Conservation (phyloP, 2,113 vertebrate species). For the Datnioides undecimradiatus region DNA sequence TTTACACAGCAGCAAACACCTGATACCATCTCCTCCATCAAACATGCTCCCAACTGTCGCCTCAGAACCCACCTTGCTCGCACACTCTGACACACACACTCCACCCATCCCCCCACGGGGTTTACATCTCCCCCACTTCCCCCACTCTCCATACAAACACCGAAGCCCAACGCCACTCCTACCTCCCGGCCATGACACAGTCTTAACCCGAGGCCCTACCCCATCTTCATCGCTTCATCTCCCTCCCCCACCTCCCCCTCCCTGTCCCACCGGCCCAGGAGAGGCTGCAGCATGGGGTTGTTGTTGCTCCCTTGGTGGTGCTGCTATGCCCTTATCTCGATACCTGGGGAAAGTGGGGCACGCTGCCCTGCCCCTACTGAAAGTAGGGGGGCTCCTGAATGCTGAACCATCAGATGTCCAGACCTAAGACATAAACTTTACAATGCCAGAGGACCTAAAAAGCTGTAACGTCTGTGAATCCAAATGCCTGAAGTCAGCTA, state of each 20-base stretch:
- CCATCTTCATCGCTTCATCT: conserved; percentile 32
- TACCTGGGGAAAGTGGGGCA: conserved; percentile 91
- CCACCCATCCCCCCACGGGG: not conserved
- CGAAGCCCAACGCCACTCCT: not conserved
- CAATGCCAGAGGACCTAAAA: conserved; percentile 61
- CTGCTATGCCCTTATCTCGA: conserved; percentile 84
- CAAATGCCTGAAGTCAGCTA: conserved; percentile 4
- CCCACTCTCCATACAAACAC: conserved; percentile 54
- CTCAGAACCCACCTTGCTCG: conserved; percentile 58
- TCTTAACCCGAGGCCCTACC: conserved; percentile 49
- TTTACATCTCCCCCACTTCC: conserved; percentile 70
- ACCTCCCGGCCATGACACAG: not conserved
- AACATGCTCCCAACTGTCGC: conserved; percentile 62
- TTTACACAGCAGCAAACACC: conserved; percentile 18
- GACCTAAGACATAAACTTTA: conserved; percentile 80
- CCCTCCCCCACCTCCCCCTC: conserved; percentile 36
- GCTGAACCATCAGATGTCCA: conserved; percentile 84
- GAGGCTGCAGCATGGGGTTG: conserved; percentile 85
- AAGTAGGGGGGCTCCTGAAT: conserved; percentile 86
- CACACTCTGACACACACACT: not conserved
- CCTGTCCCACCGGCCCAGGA: conserved; percentile 54
- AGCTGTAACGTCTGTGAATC: conserved; percentile 21
- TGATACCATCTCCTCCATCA: conserved; percentile 8
- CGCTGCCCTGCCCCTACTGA: conserved; percentile 86
- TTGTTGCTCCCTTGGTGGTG: conserved; percentile 84